Evolutionary conservation across 1,140 invertebrate species (phyloP).

Genomic region (Heliothis virescens): DNA sequence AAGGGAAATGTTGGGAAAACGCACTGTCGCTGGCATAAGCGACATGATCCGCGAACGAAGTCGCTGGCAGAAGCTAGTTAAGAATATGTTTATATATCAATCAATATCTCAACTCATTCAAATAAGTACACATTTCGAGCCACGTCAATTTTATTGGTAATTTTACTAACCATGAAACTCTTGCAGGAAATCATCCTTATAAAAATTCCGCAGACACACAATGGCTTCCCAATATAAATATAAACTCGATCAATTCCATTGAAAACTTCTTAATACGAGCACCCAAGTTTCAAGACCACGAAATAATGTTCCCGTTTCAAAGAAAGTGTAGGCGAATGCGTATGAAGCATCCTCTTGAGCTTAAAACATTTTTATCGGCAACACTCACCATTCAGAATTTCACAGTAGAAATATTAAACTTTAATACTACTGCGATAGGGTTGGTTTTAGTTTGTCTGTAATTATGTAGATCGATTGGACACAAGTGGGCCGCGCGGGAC

Average conservation of each 20-base stretch:
- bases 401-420: conserved; percentile 18
- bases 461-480: conserved; percentile 48
- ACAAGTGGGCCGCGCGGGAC: conserved; percentile 50
- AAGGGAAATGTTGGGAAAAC: too few relatives aligned
- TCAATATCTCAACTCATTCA: too few relatives aligned
- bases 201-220: too few relatives aligned
- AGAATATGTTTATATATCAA: too few relatives aligned
- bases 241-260: conserved; percentile 1
- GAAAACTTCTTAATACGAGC: conserved; percentile 19
- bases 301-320: conserved; percentile 52
- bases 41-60: too few relatives aligned
- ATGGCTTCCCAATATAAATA: neutral
- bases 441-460: conserved; percentile 16
- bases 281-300: conserved; percentile 49
- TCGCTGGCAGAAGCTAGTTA: too few relatives aligned
- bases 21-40: too few relatives aligned
- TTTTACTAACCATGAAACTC: too few relatives aligned
- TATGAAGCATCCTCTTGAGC: conserved; percentile 54
- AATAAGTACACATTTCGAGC: too few relatives aligned
- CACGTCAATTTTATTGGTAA: too few relatives aligned
- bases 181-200: too few relatives aligned
- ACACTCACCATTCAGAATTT: conserved; percentile 28
- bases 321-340: conserved; percentile 55
- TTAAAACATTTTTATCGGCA: conserved; percentile 60
- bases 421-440: conserved; percentile 11